Conservation (phyloP, 92 coral and sea anemone genomes). For the Pocillopora grandis region DNA sequence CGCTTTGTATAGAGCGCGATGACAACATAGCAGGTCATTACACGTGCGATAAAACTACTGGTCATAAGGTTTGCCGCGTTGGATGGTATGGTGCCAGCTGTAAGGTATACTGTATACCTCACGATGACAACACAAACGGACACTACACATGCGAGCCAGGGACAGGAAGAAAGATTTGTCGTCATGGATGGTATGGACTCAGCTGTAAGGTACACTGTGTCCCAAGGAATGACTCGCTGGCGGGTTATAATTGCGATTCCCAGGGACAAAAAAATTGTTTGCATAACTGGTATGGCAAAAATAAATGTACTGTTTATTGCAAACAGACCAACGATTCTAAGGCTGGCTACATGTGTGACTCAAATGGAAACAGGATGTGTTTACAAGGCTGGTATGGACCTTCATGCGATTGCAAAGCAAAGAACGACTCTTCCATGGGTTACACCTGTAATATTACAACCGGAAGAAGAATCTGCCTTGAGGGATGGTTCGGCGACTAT, state of each 20-base stretch:
- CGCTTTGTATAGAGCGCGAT: slow-evolving; percentile 67
- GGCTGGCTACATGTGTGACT: slow-evolving; percentile 63
- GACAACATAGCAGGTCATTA: slow-evolving; percentile 72
- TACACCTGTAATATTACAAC: slow-evolving; percentile 68
- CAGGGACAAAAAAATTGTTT: slow-evolving; percentile 71
- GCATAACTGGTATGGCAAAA: slow-evolving; percentile 70
- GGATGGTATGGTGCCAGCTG: slow-evolving; percentile 75
- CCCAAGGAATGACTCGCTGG: slow-evolving; percentile 50
- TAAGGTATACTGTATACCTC: slow-evolving; percentile 65
- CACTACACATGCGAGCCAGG: slow-evolving; percentile 76
- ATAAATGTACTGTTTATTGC: slow-evolving; percentile 56
- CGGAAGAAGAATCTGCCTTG: slow-evolving; percentile 61
- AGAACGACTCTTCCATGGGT: slow-evolving; percentile 66
- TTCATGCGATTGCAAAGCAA: slow-evolving; percentile 73
- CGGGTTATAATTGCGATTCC: slow-evolving; percentile 67
- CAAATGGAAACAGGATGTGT: slow-evolving; percentile 55
- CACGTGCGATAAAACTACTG: slow-evolving; percentile 64
- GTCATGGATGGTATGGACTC: slow-evolving; percentile 70
- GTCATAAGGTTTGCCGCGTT: slow-evolving; percentile 55
- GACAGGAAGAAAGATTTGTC: slow-evolving; percentile 62
- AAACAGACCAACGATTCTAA: slow-evolving; percentile 42
- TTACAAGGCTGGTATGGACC: slow-evolving; percentile 78
- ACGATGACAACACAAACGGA: slow-evolving; percentile 71
- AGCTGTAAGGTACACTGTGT: slow-evolving; percentile 60
- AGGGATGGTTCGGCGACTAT: slow-evolving; percentile 65